Evolutionary conservation across 2,113 vertebrate species (phyloP), one percentile per base, ranked within the genome.

Genomic region (Natator depressus): DNA sequence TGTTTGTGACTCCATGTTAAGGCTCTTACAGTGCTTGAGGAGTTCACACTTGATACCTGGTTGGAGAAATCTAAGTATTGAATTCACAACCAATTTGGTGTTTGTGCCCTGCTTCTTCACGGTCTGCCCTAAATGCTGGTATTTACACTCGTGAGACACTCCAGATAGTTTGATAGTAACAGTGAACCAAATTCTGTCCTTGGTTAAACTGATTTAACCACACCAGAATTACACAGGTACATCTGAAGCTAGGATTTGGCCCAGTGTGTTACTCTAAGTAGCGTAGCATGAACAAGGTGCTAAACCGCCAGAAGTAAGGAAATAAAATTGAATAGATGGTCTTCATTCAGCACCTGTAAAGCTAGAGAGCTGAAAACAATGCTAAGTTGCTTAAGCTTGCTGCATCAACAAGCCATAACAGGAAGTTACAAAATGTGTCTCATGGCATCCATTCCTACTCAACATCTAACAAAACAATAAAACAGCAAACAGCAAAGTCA

Each of bases 351-450:
- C 75, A 95, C 95, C 95, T 86, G 55, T 89, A 96, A 96, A 98
- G 96, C 85, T 49, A 92, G 96, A 97, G 93, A 94, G 80, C 96
- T 98, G 96, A 98, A 97, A 98, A 98, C 25, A 79, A 97, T 19
- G 76, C 86, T 95, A 94, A 96, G 95, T 95, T 65, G 62, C 89
- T 75, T 96, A 94, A 95, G 93, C 88, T 85, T 89, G 90, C 93
- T 97, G 83, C 83, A 85, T 96, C 97, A 94, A 90, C 84, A 97
- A 97, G 91, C 65, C 80, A 1, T 88, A 88, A 42, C 90, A 62
- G 84, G 55, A 95, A 97, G 95, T 93, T 93, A 95, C 94, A 91
- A 97, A 97, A 96, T 62, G 75, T 31, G 83, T 98, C 98, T 98
- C 96, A 9, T 83, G 97, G 90, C 91, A 95, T 95, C 97, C 95